Evolutionary conservation across 2,113 vertebrate genomes (phyloP), one percentile per base, ranked within the genome.

Genomic region (Chrysochloris asiatica): DNA sequence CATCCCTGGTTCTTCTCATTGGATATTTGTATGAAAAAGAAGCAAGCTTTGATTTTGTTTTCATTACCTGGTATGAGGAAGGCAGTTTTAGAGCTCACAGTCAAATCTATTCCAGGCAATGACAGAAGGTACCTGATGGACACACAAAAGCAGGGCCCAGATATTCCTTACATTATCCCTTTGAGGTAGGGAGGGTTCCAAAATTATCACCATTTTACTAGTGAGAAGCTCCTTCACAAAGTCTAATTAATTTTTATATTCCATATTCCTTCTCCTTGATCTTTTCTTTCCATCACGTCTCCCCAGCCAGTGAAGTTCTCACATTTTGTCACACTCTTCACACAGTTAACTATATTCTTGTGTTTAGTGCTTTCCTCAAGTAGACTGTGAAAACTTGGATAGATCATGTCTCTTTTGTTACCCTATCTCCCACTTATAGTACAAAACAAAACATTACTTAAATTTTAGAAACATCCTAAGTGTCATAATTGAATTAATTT

Each of bases 401-500:
- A 86, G 50, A 87, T 48, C 73, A 45, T 28, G 14, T 43, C 26
- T 76, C 77, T 69, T 90, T 73, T 67, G 43, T 47, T 43, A 54
- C 56, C 17, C 4, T 26, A 10, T 65, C 56, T 76, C 38, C 38
- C 33, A 86, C 11, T 85, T 63, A 71, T 1, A 65, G 36, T 19
- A 47, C 26, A 86, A 93, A 83, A 52, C 59, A 95, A 91, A 89
- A 48, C 28, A 67, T 59, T 76, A 14, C 8, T 78, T 45, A 65
- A 76, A 17, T 86, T 85, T 75, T 38, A 88, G 8, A 47, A 7
- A 72, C 4, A 21, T 52, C n/a, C 54, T 36, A 26, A 38, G 22
- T 4, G 73, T 4, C 30, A 36, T 50, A 83, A 59, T 26, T 79
- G 47, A 83, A 59, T 65, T 72, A 50, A 91, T 82, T 38, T 75